Evolutionary conservation across 2,113 vertebrate species (phyloP).

Genomic region (Microtus richardsoni): DNA sequence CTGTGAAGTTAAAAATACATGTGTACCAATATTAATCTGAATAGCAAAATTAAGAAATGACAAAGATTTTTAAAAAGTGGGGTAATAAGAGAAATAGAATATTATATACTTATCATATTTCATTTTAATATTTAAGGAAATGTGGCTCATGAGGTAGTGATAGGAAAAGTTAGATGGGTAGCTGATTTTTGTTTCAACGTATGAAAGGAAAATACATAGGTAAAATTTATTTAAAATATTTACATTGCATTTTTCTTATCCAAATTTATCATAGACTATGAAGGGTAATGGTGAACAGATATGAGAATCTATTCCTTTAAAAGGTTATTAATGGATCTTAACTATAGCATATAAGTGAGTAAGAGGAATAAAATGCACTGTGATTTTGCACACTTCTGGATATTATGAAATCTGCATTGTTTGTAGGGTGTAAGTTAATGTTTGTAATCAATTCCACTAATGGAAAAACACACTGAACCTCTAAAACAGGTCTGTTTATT

Average conservation of each 20-base stretch:
- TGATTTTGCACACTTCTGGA: slow-evolving; percentile 15
- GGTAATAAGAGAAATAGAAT: slow-evolving; percentile 19
- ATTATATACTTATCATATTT: neutral
- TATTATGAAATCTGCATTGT: neutral
- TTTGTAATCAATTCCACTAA: slow-evolving; percentile 31
- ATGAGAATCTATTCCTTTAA: neutral
- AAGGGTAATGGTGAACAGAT: neutral
- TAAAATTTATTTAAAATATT: slow-evolving; percentile 23
- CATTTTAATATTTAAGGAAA: slow-evolving; percentile 13
- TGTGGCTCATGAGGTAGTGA: neutral
- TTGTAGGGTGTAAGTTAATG: neutral
- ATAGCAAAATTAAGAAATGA: neutral
- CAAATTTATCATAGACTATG: slow-evolving; percentile 10
- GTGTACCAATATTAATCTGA: neutral
- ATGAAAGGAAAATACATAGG: slow-evolving; percentile 10
- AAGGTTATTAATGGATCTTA: neutral
- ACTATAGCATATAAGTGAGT: neutral
- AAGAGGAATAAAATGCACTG: neutral
- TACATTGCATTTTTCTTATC: neutral
- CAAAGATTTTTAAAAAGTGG: neutral
- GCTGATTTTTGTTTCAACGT: neutral
- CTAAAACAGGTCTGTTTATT: neutral
- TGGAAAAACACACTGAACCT: slow-evolving; percentile 24
- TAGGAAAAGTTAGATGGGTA: neutral
- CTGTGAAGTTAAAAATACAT: neutral